Evolutionary conservation across 2,888 invertebrate species (phyloP), one percentile per base, ranked within the genome.

Genomic region (Seira musarum): DNA sequence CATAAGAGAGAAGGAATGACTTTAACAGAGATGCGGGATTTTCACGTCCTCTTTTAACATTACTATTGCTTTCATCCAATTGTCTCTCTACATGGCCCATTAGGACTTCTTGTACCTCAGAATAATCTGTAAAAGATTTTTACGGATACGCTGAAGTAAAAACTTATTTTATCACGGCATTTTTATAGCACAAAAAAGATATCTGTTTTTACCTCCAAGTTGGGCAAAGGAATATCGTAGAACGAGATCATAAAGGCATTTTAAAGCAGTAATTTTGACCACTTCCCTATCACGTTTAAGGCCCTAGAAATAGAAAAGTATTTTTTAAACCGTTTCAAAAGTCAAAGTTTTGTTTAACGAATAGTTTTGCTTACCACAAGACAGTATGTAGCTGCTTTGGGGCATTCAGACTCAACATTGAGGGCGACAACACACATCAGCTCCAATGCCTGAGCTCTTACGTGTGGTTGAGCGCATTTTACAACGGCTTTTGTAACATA

Each of bases 211-310:
- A 78, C 78, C 49, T 72, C 61, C 73, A 2, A 80, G 19, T 15
- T 65, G 40, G 0, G 67, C 40, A 17, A 80, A 80, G 2, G 80
- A 80, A 21, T 80, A 74, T 2, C 40, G 6, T 0, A 80, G 30
- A 2, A 69, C 73, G 1, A 80, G 40, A 69, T 80, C 80, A 13
- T 65, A 73, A 0, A 80, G 17, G 19, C 73, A 68, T 67, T 80
- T 80, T 3, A 80, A 21, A 0, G 80, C 80, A 22, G 60, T 15
- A 15, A 19, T 35, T 57, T 79, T 79, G 0, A 80, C 80, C 1
- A 19, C 0, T 0, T 68, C 10, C 6, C 2, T 13, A 15, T 80
- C 80, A 8, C 17, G 35, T n/a, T 73, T 17, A 25, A 80, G 21
- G n/a, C 64, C 78, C 78, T 79, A 17, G 8, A 63, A n/a, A 13